Evolutionary conservation across 1,140 invertebrate genomes (phyloP).

Genomic region (Drosophila nannoptera): DNA sequence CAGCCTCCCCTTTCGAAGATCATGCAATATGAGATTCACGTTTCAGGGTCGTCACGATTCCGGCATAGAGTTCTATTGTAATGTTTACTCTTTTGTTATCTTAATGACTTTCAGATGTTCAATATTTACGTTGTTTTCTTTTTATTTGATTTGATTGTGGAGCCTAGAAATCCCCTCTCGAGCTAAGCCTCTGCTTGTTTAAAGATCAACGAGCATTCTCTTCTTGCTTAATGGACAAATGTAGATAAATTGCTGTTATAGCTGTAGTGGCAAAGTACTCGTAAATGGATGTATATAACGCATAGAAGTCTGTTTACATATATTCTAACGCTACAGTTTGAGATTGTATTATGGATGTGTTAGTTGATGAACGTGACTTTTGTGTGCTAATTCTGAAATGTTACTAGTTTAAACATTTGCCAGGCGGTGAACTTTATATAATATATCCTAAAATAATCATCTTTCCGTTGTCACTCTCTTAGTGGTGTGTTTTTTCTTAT

Average conservation of each 20-base stretch:
- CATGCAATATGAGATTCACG: slow-evolving; percentile 34
- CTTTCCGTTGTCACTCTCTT: too few species aligned
- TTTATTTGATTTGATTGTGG: neutral
- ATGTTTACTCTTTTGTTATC: slow-evolving; percentile 48
- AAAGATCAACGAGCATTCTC: slow-evolving; percentile 13
- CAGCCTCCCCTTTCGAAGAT: slow-evolving; percentile 34
- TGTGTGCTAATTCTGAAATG: too few species aligned
- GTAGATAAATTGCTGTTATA: slow-evolving; percentile 45
- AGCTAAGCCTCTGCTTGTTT: slow-evolving; percentile 10
- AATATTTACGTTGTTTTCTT: neutral
- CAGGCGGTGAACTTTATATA: too few species aligned
- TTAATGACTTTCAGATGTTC: slow-evolving; percentile 30
- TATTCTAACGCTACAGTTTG: neutral
- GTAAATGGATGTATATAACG: slow-evolving; percentile 7
- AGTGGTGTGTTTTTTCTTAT: too few species aligned
- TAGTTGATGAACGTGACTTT: too few species aligned
- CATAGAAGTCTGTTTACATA: neutral
- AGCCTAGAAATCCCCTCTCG: neutral
- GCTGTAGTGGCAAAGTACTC: slow-evolving; percentile 23
- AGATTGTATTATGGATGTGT: too few species aligned
- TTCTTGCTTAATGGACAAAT: slow-evolving; percentile 41
- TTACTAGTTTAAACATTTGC: too few species aligned
- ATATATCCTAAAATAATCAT: too few species aligned
- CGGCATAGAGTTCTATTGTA: slow-evolving; percentile 12
- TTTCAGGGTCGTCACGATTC: slow-evolving; percentile 43